Base-by-base conservation (phyloP, 2,888 invertebrate genomes). In the Macrophya annulata region DNA sequence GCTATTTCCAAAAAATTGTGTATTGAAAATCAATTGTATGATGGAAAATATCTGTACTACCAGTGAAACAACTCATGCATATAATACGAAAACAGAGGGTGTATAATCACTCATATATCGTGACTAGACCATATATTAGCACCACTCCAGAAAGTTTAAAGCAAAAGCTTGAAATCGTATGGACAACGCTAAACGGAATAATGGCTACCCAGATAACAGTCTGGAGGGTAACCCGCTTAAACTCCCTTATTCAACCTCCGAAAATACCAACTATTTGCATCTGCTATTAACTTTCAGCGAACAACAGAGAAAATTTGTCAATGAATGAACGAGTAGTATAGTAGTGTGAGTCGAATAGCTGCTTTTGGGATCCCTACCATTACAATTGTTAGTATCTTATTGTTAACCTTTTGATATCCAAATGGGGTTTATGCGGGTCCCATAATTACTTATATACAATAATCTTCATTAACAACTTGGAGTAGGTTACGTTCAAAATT, bases 61-160 rank as follows among this genome's bases (percentile, higher is more conserved):
- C 55, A n/a, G 55, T n/a, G 55, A 55, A 55, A 55, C 55, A 55
- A 55, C 55, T 55, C 55, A 31, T 55, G 51, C 51, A 31, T 6
- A n/a, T 55, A n/a, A 55, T n/a, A n/a, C 55, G 8, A n/a, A 6
- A n/a, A 6, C n/a, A 55, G 55, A n/a, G 55, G 55, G 55, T 55
- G 55, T n/a, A n/a, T 8, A 55, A 55, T 55, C 55, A 55, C 1
- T 55, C n/a, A 55, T 55, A 55, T 55, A 55, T 55, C n/a, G 55
- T 55, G 55, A 17, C 55, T 17, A 55, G n/a, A n/a, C 55, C 55
- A 55, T 17, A 55, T 17, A 55, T n/a, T n/a, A n/a, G 55, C 55
- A n/a, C n/a, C 55, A 55, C 55, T n/a, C n/a, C n/a, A 55, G n/a
- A 55, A 55, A 55, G 55, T n/a, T 55, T n/a, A 55, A 55, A 55